phyloP scores from a whole-genome alignment of 2,797 vertebrate genomes.

The Hoplostethus mediterraneus region DNA sequence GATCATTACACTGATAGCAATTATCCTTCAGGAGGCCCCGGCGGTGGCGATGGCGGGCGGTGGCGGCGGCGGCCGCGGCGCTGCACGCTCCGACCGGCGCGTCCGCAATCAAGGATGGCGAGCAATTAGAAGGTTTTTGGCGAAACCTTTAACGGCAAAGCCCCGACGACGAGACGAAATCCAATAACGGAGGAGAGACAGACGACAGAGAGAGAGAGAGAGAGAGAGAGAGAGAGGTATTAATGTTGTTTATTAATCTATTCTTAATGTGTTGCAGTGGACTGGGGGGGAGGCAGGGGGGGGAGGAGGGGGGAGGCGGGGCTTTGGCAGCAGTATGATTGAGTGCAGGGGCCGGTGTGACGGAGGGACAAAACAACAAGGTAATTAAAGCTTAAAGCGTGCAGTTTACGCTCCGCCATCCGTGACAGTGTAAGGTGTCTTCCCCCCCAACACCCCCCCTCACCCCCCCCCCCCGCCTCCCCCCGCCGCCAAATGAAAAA shows the following conservation, averaged over 20 bases:
- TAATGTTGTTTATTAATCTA: conserved; percentile 84
- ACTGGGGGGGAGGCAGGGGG: conserved; percentile 2
- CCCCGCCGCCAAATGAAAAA: conserved; percentile 77
- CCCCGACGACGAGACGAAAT: conserved; percentile 70
- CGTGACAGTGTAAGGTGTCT: conserved; percentile 85
- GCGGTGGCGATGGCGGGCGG: conserved; percentile 72
- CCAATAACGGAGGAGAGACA: conserved; percentile 63
- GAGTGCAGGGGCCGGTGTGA: conserved; percentile 79
- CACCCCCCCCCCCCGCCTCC: neutral
- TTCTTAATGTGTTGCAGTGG: conserved; percentile 72
- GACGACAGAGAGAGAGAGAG: conserved; percentile 22
- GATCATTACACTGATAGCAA: conserved; percentile 84
- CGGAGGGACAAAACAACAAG: conserved; percentile 81
- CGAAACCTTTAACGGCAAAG: conserved; percentile 81
- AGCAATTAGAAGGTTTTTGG: conserved; percentile 80
- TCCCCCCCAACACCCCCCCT: conserved; percentile 56
- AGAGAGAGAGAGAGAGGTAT: conserved; percentile 61
- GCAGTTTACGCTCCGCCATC: conserved; percentile 79
- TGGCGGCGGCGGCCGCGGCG: no score
- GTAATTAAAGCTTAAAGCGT: conserved; percentile 87
- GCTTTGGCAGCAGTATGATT: conserved; percentile 76
- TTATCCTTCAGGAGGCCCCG: conserved; percentile 82
- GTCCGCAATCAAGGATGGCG: conserved; percentile 75
- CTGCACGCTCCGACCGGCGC: conserved; percentile 42
- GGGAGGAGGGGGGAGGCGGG: neutral